Percentiles rank a stretch among this genome's conserved stretches.
phyloP scores from a whole-genome alignment of 2,888 invertebrate species.

The Myopa tessellatipennis region DNA sequence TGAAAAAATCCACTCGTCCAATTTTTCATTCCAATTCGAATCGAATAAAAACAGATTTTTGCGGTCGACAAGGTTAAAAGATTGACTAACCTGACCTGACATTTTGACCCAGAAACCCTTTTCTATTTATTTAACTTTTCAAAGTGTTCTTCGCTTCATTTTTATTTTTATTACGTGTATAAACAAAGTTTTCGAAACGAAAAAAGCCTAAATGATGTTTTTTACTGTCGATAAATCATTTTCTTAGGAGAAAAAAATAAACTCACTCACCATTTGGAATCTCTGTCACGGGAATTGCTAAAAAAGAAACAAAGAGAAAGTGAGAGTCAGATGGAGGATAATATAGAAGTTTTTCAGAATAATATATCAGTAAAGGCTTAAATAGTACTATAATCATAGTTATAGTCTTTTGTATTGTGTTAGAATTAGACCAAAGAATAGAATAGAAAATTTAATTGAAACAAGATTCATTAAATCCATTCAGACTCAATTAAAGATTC shows the following conservation, averaged over 20 bases:
- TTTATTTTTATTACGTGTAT: background rate
- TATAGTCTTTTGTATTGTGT: too few species aligned
- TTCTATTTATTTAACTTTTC: conserved; percentile 1
- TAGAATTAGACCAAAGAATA: too few species aligned
- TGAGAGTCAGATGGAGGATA: background rate
- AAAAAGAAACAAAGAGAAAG: background rate
- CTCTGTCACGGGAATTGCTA: conserved; percentile 10
- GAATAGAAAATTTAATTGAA: too few species aligned
- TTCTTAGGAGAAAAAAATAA: conserved; percentile 4
- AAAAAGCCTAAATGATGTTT: background rate
- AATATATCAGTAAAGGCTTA: too few species aligned
- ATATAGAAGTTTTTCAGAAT: too few species aligned
- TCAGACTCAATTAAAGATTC: too few species aligned
- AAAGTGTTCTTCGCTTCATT: background rate
- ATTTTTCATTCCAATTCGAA: too few species aligned
- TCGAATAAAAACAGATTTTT: background rate
- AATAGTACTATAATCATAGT: too few species aligned
- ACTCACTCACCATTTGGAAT: conserved; percentile 16
- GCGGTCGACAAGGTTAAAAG: conserved; percentile 12
- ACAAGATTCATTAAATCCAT: too few species aligned
- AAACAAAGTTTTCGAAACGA: background rate
- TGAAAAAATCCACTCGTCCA: background rate
- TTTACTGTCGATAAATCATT: background rate
- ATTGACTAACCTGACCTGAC: conserved; percentile 13
- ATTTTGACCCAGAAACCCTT: conserved; percentile 26